Evolutionary conservation across 2,797 vertebrate genomes (phyloP), one percentile per base, ranked within the genome.

Genomic region (Acomys russatus): DNA sequence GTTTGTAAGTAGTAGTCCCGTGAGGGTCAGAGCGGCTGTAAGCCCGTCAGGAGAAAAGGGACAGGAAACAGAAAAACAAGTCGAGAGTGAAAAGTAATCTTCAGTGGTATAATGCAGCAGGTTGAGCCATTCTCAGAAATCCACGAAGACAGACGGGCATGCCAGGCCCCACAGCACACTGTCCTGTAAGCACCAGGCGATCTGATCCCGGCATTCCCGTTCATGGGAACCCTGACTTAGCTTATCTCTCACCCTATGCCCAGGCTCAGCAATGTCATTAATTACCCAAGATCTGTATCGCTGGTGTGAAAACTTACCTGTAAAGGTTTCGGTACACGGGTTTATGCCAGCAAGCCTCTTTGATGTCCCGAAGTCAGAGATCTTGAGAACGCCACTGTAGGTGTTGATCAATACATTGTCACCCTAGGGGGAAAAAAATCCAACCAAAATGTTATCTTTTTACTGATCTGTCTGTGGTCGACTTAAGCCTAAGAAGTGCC

Each of bases 381-480:
- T 99, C 99, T 99, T 99, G 98, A 99, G 98, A 92, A 99, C 99
- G 33, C 99, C 99, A 33, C 99, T 99, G 97, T 99, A 99, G 2
- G 99, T 99, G 98, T 99, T 99, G 98, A 99, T 99, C 98, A 99
- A 99, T 80, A 99, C 99, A 0, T 99, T 99, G 97, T 99, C 99
- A 38, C 99, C 99, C 99, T 99, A 98, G 92, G 96, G 93, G 17
- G 98, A 98, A 86, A 98, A 96, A 70, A 92, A 80, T 96, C 94
- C 17, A 82, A 82, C 96, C 33, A 94, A 89, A 96, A 74, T 44
- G 63, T 51, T 61, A 85, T 63, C 90, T 93, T 92, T 71, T 71
- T 90, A 30, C 61, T 33, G 56, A 33, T 54, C 28, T 89, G 66
- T 86, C 71, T 91, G 35, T 25, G 44, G 38, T 35, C 64, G 30